These are phyloP conservation scores for Parnassius apollo DNA, from an alignment of 2,888 invertebrate species.

Conservation along the genomic window DNA sequence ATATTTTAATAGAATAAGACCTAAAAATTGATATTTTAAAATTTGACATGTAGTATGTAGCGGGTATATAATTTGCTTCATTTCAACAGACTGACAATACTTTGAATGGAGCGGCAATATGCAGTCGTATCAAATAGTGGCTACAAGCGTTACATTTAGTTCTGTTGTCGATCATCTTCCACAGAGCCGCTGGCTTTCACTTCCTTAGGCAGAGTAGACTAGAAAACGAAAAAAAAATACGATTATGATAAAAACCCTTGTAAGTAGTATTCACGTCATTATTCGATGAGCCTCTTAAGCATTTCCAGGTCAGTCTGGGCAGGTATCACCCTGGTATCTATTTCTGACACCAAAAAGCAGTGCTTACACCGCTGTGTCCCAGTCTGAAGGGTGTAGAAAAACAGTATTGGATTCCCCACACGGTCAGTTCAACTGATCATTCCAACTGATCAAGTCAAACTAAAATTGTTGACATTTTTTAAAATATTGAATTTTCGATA, in stretches of 20 bases:
- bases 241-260: neutral
- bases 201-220: conserved; percentile 71
- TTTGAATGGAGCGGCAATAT: conserved; percentile 58
- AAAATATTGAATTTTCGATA: no score
- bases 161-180: conserved; percentile 73
- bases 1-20: conserved; percentile 57
- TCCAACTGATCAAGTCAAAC: no score
- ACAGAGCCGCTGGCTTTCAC: conserved; percentile 66
- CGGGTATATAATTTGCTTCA: conserved; percentile 45
- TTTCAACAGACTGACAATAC: conserved; percentile 41
- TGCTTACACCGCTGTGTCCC: no score
- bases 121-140: conserved; percentile 43
- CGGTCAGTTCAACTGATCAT: no score
- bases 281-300: no score
- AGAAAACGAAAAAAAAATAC: conserved; percentile 39
- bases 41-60: conserved; percentile 44
- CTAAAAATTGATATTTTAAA: conserved; percentile 60
- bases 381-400: no score
- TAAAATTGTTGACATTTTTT: no score
- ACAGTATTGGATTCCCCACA: no score
- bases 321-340: no score
- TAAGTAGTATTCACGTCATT: no score
- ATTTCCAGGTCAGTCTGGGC: no score
- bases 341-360: no score
- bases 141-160: conserved; percentile 44